phyloP scores from a whole-genome alignment of 2,888 invertebrate genomes.

The Mythimna ferrago region DNA sequence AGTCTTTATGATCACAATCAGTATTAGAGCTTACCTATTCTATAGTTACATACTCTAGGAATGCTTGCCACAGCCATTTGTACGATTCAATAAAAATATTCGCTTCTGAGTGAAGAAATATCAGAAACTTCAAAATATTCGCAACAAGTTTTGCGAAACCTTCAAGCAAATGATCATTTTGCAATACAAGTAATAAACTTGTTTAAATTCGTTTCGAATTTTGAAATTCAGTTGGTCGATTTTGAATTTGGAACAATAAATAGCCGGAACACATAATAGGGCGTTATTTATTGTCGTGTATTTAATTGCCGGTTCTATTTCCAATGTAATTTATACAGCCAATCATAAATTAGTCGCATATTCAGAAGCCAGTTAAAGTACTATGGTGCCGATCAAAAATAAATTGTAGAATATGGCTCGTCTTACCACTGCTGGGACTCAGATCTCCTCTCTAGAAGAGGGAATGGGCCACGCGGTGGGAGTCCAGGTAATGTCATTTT shows the following conservation, averaged over 20 bases:
- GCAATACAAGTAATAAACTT: slow-evolving; percentile 63
- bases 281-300: slow-evolving; percentile 74
- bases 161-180: slow-evolving; percentile 58
- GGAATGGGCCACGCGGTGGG: too few species aligned
- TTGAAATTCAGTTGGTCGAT: slow-evolving; percentile 63
- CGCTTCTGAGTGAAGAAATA: slow-evolving; percentile 37
- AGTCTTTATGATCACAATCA: slow-evolving; percentile 66
- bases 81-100: slow-evolving; percentile 36
- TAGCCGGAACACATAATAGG: slow-evolving; percentile 71
- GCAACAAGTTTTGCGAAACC: slow-evolving; percentile 56
- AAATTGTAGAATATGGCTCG: slow-evolving; percentile 11
- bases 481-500: too few species aligned
- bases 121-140: slow-evolving; percentile 52
- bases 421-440: too few species aligned
- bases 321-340: slow-evolving; percentile 78
- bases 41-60: slow-evolving; percentile 23
- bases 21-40: slow-evolving; percentile 38
- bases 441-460: too few species aligned
- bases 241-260: slow-evolving; percentile 74
- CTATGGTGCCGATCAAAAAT: slow-evolving; percentile 57
- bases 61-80: slow-evolving; percentile 35
- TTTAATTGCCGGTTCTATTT: slow-evolving; percentile 78
- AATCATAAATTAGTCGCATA: slow-evolving; percentile 76
- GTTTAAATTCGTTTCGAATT: slow-evolving; percentile 57
- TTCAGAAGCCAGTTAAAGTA: slow-evolving; percentile 61